Evolutionary conservation across 2,113 vertebrate genomes (phyloP), one percentile per base, ranked within the genome.

Genomic region (Gorsachius goisagi): DNA sequence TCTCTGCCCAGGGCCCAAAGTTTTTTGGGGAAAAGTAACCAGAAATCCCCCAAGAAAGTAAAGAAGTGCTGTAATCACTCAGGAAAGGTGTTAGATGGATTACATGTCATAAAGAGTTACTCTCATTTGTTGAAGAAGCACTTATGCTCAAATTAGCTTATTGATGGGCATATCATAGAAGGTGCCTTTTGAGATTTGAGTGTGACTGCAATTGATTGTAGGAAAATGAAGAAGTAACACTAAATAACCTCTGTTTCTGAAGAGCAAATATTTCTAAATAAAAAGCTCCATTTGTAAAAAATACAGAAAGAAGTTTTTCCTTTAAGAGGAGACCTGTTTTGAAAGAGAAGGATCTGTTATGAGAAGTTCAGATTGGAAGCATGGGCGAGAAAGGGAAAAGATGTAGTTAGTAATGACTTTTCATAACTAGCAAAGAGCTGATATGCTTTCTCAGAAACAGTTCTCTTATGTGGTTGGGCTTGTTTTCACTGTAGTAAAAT

Each of bases 151-250:
- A 85, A 89, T 95, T 92, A 95, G 60, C 64, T 90, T 87, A 47
- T 75, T 74, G 86, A 89, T 81, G 68, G 86, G 64, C n/a, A 19
- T 84, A 59, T 86, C n/a, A 11, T 27, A 77, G 67, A 66, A 86
- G 52, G 44, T 93, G 72, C 64, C 68, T 95, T 97, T 44, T 86
- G 86, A 92, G 60, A 91, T 91, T 94, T 89, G 47, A 82, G 60
- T 39, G 78, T 44, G 15, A 85, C 63, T 93, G 89, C 81, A 78
- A 2, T 33, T 84, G 93, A 82, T 95, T 89, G 56, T 84, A 77
- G 68, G 60, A 84, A 77, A 87, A 89, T 47, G 47, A 84, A 76
- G 20, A 74, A 86, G 32, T 67, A 78, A 27, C 11, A 30, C 44
- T 50, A 84, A 95, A 84, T 13, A 66, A 39, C 20, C 27, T 76